These are phyloP conservation scores for Elysia chlorotica DNA, from an alignment of 1,140 invertebrate species.

Conservation along the genomic window DNA sequence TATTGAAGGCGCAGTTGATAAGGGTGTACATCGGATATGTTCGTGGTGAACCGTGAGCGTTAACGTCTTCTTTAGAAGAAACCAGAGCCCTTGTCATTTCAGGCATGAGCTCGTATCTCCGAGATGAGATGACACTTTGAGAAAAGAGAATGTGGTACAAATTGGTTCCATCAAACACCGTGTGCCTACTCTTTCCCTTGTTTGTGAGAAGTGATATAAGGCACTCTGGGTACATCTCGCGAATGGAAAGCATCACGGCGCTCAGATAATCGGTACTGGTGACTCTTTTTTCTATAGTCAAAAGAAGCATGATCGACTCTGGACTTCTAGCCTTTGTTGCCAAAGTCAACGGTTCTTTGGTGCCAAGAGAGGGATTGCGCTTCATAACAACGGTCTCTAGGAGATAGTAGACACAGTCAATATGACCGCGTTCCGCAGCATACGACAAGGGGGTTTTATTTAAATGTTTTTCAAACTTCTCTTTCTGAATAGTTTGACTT, in stretches of 20 bases:
- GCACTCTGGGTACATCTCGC: constrained; percentile 19
- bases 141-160: constrained; percentile 16
- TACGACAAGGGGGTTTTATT: constrained; percentile 7
- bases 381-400: constrained; percentile 9
- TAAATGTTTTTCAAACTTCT: background rate
- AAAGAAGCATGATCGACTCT: constrained; percentile 4
- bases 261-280: constrained; percentile 9
- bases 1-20: constrained; percentile 18
- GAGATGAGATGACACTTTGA: constrained; percentile 6
- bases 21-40: constrained; percentile 20
- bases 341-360: constrained; percentile 6
- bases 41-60: background rate
- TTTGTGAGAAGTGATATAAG: background rate
- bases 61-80: constrained; percentile 11
- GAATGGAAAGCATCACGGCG: constrained; percentile 7
- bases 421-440: constrained; percentile 2
- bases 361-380: background rate
- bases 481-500: background rate
- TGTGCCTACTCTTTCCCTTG: background rate
- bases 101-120: constrained; percentile 12
- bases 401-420: constrained; percentile 10
- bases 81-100: constrained; percentile 14
- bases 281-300: constrained; percentile 1
- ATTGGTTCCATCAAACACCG: constrained; percentile 21
- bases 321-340: constrained; percentile 15